Evolutionary conservation across 2,797 vertebrate genomes (phyloP), one percentile per base, ranked within the genome.

Genomic region (Nothura maculosa): DNA sequence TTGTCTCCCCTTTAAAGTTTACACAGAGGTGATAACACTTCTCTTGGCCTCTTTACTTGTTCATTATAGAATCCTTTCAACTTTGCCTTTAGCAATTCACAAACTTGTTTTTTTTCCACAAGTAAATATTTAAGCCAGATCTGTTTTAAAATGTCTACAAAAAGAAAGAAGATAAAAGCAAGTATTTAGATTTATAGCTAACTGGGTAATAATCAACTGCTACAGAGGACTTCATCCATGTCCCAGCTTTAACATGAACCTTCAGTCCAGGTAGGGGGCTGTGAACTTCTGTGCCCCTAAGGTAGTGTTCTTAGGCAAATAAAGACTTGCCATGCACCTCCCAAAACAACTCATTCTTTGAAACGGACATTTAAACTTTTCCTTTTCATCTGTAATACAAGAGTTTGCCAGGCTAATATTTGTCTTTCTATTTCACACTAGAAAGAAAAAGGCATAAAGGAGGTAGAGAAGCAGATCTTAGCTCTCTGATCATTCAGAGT

Each of bases 81-180:
- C 96, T 93, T 96, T 87, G 85, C 96, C 95, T 97, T 94, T 88
- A 89, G 96, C 95, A 96, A 91, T 77, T 87, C 92, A 95, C 84
- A 96, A 88, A 90, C 88, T 95, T 84, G 93, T 92, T 95, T 97
- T 96, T 97, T 96, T 86, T 96, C 76, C 81, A 16, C 77, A 92
- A 96, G 96, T 97, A 97, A 98, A 98, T 98, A 98, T 97, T 98
- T 98, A 98, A 98, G 95, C 96, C 93, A 92, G 93, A 94, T 95
- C 72, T 94, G 79, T 89, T 97, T 97, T 96, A 92, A 96, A 97
- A 96, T 77, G 73, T 94, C 95, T 93, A 87, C 83, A 95, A 86
- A 97, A 93, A 91, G 87, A 82, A 86, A 92, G 78, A 83, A 97
- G 96, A 97, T 95, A 96, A 98, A 97, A 96, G 96, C 83, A 90